Conservation (phyloP, 1,140 invertebrate genomes). For the Heliconius hewitsoni region DNA sequence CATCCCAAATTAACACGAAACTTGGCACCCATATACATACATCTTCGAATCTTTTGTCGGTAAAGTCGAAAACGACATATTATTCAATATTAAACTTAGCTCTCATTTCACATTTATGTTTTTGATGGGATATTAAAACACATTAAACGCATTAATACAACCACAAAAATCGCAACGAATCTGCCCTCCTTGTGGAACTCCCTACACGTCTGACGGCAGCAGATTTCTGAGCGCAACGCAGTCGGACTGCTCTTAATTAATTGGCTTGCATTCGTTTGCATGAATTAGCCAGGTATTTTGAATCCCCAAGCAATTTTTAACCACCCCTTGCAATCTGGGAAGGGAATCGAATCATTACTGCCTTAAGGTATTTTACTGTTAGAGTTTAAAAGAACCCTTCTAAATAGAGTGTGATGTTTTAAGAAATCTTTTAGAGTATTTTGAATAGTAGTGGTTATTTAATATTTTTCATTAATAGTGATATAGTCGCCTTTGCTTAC, state of each 20-base stretch:
- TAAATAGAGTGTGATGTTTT: background rate
- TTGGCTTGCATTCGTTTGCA: slow-evolving; percentile 80
- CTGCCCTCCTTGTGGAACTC: slow-evolving; percentile 13
- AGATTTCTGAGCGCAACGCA: slow-evolving; percentile 64
- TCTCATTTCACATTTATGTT: too few relatives aligned
- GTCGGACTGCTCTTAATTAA: slow-evolving; percentile 72
- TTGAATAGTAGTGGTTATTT: background rate
- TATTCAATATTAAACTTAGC: too few relatives aligned
- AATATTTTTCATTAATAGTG: too few relatives aligned
- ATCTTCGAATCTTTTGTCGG: too few relatives aligned
- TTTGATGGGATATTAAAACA: too few relatives aligned
- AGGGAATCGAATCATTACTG: slow-evolving; percentile 39
- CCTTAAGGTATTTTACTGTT: slow-evolving; percentile 22
- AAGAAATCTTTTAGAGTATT: background rate
- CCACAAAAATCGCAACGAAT: slow-evolving; percentile 23
- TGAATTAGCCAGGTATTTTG: slow-evolving; percentile 75
- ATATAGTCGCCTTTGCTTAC: too few relatives aligned
- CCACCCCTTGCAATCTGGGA: slow-evolving; percentile 44
- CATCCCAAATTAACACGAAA: too few relatives aligned
- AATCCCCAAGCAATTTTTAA: slow-evolving; percentile 51
- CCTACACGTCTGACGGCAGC: slow-evolving; percentile 54
- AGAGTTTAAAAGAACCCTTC: slow-evolving; percentile 1
- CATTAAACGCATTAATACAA: background rate
- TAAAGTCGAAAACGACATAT: too few relatives aligned
- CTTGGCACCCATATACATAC: too few relatives aligned